Base-by-base conservation (phyloP, 2,888 invertebrate genomes). In the Gnatocerus cornutus region DNA sequence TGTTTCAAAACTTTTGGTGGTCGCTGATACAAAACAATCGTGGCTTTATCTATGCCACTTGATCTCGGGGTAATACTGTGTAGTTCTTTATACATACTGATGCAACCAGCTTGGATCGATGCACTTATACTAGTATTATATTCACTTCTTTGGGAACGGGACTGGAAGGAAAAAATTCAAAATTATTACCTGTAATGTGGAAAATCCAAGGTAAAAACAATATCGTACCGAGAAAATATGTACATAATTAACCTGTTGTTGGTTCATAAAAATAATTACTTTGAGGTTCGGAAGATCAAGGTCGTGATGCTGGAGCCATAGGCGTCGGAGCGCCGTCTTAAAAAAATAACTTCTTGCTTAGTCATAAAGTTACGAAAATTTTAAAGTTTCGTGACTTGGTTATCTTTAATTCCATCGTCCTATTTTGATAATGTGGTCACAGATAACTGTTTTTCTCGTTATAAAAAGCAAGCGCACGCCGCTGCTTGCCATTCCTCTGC, bases 1-100 rank as follows among this genome's bases (percentile, higher is more conserved):
- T 13, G 1, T n/a, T n/a, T n/a, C n/a, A n/a, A 33, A 63, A 63
- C 61, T 59, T 77, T 78, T 78, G 71, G 69, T 72, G 65, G 72
- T 68, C 75, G 6, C 82, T 78, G 81, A 37, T 21, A 29, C 69
- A 73, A 81, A 78, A 80, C 80, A 81, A 82, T 83, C 79, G 75
- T 76, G 62, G 72, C 75, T 78, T 81, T 83, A 83, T 83, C 83
- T 80, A 73, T 75, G 76, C 79, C 77, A 80, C 81, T 81, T 80
- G 82, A 83, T 83, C 82, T 81, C 71, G 21, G 53, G 55, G 61
- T 68, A 46, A 68, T 68, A 53, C 68, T 39, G 45, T 56, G 41
- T 45, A 65, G 56, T 65, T 65, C 65, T 67, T 59, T 68, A 61
- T 67, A 67, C 66, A 67, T 67, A 59, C 66, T 67, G 66, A 67